Evolutionary conservation across 2,888 invertebrate species (phyloP), one percentile per base, ranked within the genome.

Genomic region (Podabrus alpinus): DNA sequence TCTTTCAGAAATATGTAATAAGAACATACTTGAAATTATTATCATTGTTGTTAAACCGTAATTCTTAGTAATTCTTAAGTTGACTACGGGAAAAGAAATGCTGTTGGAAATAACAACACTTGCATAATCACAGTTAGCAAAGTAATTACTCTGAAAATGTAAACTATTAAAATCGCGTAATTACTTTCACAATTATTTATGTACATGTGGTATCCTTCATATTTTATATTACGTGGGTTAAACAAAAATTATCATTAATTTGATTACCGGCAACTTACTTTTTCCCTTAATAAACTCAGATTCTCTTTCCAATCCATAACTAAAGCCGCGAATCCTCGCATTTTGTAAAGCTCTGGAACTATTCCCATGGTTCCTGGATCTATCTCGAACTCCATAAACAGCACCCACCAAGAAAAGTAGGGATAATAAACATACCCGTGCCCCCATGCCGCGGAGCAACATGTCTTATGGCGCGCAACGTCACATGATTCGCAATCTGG

Each of bases 281-380:
- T 86, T 86, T 77, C 85, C 86, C 80, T 86, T 86, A 72, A 83
- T 85, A 78, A 85, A 83, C 78, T 86, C 85, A 9, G 81, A 80
- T 21, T 86, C 85, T 78, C 82, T 82, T 64, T 84, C 84, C 67
- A 78, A 59, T 73, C 78, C 75, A 75, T 76, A 66, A 60, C 72
- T 69, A 21, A 69, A 72, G 64, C 76, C 74, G 24, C 72, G 74
- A 17, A 68, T 16, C 59, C 72, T 71, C 9, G 76, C 10, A 16
- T 69, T 73, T 10, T 75, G 75, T 13, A 73, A 61, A 3, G 66
- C 19, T 19, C 64, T 61, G n/a, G 69, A 66, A 17, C 67, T 45
- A 66, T 76, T 78, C 15, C 74, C 73, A 61, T 76, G 75, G 21
- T 66, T 68, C 60, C 66, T 73, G 61, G 67, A 29, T 70, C 71